Base-by-base conservation (phyloP, 2,888 invertebrate species). In the Odontocolon sp. region DNA sequence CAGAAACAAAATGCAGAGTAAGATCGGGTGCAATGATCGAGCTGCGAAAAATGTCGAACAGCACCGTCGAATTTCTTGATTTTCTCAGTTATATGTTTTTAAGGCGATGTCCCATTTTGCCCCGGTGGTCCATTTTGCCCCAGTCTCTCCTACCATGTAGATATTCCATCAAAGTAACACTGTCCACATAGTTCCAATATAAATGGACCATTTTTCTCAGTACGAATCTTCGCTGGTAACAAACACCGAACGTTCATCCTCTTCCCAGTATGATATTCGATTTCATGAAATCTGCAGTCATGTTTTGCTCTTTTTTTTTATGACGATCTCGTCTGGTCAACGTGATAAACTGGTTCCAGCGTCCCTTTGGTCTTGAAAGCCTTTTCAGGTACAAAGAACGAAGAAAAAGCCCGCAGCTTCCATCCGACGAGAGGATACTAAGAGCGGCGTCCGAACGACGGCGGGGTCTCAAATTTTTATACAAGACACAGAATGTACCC, bases 321-420 rank as follows among this genome's bases (percentile, higher is more conserved):
- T 16, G 16, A n/a, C 11, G 45, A 36, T 47, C 38, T 28, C 40
- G 31, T 59, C 16, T 33, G 21, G 23, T 6, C 21, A n/a, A 23
- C 42, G n/a, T 28, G 64, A 33, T 18, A 50, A 75, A 66, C 64
- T 59, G 75, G 75, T 57, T 64, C 26, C 28, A 23, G 18, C 4
- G 18, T 11, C 36, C 31, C 61, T 63, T 57, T 11, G 45, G 28
- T 69, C 40, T 40, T 16, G 52, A 40, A 57, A 11, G 23, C 47
- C 23, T 42, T 45, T 63, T 63, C 18, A 38, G 33, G 54, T 18
- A 21, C 14, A 40, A 18, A 28, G 5, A 18, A 16, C 18, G 21
- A 3, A 6, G 52, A 38, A n/a, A 56, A 38, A 11, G 26, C 16
- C 33, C 6, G 14, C 14, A 40, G 16, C 14, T n/a, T n/a, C n/a